Evolutionary conservation across 2,797 vertebrate genomes (phyloP).

Genomic region (Xiphophorus birchmanni): DNA sequence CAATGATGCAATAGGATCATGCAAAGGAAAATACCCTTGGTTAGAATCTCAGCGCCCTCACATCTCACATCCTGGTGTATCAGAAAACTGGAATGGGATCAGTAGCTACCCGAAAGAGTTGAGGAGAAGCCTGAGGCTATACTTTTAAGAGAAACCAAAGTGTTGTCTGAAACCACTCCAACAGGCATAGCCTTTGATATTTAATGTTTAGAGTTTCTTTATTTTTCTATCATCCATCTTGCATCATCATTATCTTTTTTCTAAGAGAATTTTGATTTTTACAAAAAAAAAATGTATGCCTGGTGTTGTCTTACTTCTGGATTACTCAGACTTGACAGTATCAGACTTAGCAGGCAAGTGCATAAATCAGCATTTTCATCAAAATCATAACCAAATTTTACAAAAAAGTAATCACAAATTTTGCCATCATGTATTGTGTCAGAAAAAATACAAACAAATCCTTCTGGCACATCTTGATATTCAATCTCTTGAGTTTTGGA

Average conservation of each 20-base stretch:
- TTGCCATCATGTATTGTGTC: not conserved
- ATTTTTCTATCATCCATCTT: constrained; percentile 39
- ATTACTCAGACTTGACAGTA: not conserved
- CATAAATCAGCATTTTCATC: constrained; percentile 12
- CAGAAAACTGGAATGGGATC: constrained; percentile 55
- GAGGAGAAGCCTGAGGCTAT: constrained; percentile 51
- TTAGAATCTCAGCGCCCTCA: constrained; percentile 45
- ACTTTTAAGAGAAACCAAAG: constrained; percentile 58
- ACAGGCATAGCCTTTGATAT: constrained; percentile 55
- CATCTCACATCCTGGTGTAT: constrained; percentile 39
- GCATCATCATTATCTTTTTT: constrained; percentile 4
- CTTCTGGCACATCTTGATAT: not conserved
- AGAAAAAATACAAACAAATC: not conserved
- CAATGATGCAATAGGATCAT: constrained; percentile 46
- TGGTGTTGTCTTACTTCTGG: not conserved
- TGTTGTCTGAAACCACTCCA: constrained; percentile 64
- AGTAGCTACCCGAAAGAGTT: constrained; percentile 56
- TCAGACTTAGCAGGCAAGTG: not conserved
- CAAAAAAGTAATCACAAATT: not conserved
- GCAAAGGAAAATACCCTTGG: constrained; percentile 37
- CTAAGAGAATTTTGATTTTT: constrained; percentile 11
- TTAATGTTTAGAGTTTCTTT: constrained; percentile 38
- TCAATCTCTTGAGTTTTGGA: constrained; percentile 23
- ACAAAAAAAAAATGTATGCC: not conserved
- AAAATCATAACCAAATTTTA: not conserved